Evolutionary conservation across 2,888 invertebrate species (phyloP).

Genomic region (Xestia c-nigrum): DNA sequence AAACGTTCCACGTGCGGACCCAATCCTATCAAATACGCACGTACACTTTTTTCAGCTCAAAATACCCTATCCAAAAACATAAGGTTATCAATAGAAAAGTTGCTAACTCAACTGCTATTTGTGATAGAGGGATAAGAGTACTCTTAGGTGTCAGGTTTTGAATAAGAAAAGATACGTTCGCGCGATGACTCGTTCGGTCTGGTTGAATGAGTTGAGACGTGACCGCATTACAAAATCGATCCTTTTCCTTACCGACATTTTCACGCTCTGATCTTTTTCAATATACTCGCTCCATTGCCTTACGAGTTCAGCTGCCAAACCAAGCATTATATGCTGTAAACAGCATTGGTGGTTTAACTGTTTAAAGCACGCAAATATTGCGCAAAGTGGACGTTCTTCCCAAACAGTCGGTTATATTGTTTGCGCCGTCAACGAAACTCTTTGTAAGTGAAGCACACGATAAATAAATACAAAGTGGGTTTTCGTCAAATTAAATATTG

Average conservation of each 20-base stretch:
- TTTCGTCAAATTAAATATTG: conserved; percentile 66
- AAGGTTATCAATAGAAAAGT: conserved; percentile 52
- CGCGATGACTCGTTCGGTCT: conserved; percentile 72
- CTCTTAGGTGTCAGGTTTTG: conserved; percentile 71
- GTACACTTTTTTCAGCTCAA: conserved; percentile 26
- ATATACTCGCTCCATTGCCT: conserved; percentile 43
- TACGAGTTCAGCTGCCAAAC: conserved; percentile 4
- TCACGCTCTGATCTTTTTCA: conserved; percentile 40
- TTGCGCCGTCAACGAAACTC: conserved; percentile 48
- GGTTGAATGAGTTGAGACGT: conserved; percentile 69
- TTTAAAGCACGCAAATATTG: conserved; percentile 16
- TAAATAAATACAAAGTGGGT: conserved; percentile 56
- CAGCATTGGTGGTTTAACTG: conserved; percentile 21
- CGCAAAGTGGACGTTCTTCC: conserved; percentile 17
- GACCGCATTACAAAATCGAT: conserved; percentile 66
- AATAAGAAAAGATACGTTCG: conserved; percentile 71
- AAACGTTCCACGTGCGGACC: conserved; percentile 2
- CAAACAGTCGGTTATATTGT: conserved; percentile 63
- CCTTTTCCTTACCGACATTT: conserved; percentile 17
- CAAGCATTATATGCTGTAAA: conserved; percentile 3
- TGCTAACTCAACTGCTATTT: conserved; percentile 44
- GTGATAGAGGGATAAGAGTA: conserved; percentile 54
- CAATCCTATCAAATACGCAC: conserved; percentile 14
- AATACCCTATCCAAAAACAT: conserved; percentile 40
- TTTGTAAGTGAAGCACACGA: conserved; percentile 57